Conservation (phyloP, 2,888 invertebrate genomes). For the Perizoma affinitatum region DNA sequence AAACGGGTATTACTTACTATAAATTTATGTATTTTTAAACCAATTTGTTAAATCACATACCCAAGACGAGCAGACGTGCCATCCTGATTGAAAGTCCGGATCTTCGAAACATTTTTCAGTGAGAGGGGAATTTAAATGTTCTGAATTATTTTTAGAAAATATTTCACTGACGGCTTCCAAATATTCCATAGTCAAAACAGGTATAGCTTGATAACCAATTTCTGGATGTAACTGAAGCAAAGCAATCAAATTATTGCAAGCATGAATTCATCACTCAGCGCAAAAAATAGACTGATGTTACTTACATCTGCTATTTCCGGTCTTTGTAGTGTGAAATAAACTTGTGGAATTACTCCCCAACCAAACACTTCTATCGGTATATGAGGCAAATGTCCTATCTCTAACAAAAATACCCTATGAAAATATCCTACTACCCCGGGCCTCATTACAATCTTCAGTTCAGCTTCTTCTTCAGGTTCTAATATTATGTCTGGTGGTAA, state of each 20-base stretch:
- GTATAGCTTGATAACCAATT: slow-evolving; percentile 79
- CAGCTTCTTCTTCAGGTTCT: slow-evolving; percentile 63
- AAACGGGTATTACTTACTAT: slow-evolving; percentile 1
- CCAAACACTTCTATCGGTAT: slow-evolving; percentile 81
- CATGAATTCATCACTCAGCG: too few relatives aligned
- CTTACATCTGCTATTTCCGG: slow-evolving; percentile 59
- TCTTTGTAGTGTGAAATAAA: slow-evolving; percentile 78
- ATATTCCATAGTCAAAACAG: slow-evolving; percentile 66
- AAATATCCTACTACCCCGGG: slow-evolving; percentile 84
- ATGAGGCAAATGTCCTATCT: slow-evolving; percentile 83
- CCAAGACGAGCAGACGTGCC: slow-evolving; percentile 72
- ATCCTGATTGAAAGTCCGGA: slow-evolving; percentile 58
- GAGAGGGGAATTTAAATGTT: slow-evolving; percentile 64
- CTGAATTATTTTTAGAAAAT: slow-evolving; percentile 51
- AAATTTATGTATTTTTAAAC: neutral
- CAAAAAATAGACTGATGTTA: slow-evolving; percentile 19
- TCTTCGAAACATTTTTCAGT: slow-evolving; percentile 73
- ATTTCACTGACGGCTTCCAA: slow-evolving; percentile 64
- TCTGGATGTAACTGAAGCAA: slow-evolving; percentile 56
- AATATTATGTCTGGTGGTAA: slow-evolving; percentile 69
- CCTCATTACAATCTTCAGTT: slow-evolving; percentile 75
- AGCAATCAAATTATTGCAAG: neutral
- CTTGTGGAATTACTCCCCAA: slow-evolving; percentile 84
- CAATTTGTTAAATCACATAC: slow-evolving; percentile 42
- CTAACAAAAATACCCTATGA: slow-evolving; percentile 68